Conservation (phyloP, 1,140 invertebrate species). For the Panagrolaimus sp. region DNA sequence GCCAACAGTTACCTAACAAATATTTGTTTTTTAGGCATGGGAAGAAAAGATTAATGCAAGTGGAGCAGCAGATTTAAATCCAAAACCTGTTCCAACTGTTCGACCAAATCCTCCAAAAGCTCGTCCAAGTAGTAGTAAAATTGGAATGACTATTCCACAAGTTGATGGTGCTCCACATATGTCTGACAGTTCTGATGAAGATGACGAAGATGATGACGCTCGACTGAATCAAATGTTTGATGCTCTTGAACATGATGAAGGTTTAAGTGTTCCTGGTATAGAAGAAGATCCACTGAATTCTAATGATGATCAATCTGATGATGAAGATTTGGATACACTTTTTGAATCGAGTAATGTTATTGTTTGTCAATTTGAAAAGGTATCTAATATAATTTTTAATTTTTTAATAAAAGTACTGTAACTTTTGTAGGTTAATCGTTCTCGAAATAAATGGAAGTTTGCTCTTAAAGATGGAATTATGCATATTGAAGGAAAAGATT, state of each 20-base stretch:
- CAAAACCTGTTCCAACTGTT: constrained; percentile 5
- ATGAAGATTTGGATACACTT: constrained; percentile 85
- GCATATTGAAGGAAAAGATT: constrained; percentile 95
- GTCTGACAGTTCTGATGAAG: constrained; percentile 51
- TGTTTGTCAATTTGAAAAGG: constrained; percentile 98
- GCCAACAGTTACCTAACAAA: too few relatives aligned
- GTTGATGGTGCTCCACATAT: constrained; percentile 49
- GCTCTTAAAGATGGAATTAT: constrained; percentile 99
- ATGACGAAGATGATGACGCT: constrained; percentile 33
- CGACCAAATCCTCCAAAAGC: background rate
- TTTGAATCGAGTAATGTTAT: constrained; percentile 98
- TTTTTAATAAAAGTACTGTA: constrained; percentile 15
- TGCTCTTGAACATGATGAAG: constrained; percentile 20
- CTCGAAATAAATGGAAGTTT: constrained; percentile 98
- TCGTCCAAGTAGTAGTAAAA: background rate
- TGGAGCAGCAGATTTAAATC: constrained; percentile 54
- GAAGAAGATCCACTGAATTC: constrained; percentile 83
- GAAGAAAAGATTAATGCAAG: constrained; percentile 51
- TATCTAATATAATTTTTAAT: constrained; percentile 59
- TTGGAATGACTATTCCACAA: constrained; percentile 24
- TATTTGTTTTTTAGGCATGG: constrained; percentile 43
- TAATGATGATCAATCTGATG: constrained; percentile 85
- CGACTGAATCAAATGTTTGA: constrained; percentile 23
- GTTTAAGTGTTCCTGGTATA: constrained; percentile 15
- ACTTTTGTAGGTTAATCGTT: constrained; percentile 77